Evolutionary conservation across 2,113 vertebrate genomes (phyloP).

Genomic region (Nesoenas mayeri): DNA sequence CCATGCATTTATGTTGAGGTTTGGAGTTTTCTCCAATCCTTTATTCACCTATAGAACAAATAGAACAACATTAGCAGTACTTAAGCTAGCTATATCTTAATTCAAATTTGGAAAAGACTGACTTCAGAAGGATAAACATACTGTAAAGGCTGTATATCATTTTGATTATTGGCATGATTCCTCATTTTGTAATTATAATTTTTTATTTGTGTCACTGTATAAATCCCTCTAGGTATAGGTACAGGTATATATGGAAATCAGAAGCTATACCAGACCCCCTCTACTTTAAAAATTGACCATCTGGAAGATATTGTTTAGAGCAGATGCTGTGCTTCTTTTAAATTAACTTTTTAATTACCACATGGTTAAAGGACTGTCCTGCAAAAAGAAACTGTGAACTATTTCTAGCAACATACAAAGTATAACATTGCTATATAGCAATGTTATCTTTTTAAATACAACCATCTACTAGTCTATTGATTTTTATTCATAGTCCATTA

Average conservation of each 20-base stretch:
- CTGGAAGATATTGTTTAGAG: not conserved
- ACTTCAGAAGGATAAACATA: not conserved
- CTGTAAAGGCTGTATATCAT: not conserved
- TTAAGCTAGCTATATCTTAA: not conserved
- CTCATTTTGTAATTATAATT: not conserved
- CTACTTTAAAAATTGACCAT: not conserved
- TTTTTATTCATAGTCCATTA: not conserved
- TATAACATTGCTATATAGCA: accelerated
- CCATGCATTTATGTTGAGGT: not conserved
- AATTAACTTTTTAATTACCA: not conserved
- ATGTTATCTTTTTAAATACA: not conserved
- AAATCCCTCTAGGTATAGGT: not conserved
- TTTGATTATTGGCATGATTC: not conserved
- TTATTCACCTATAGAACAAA: not conserved
- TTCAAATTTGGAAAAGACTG: not conserved
- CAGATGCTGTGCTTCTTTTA: not conserved
- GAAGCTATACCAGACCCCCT: not conserved
- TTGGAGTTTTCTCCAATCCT: not conserved
- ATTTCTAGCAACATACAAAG: not conserved
- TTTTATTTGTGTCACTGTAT: not conserved
- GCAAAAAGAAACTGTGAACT: not conserved
- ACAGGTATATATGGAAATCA: not conserved
- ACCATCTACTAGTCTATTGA: not conserved
- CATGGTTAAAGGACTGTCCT: not conserved
- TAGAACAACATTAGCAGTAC: not conserved